Percentiles rank a stretch among this genome's conserved stretches.
Conservation (phyloP, 1,140 invertebrate genomes). For the Parapsyche elsis region DNA sequence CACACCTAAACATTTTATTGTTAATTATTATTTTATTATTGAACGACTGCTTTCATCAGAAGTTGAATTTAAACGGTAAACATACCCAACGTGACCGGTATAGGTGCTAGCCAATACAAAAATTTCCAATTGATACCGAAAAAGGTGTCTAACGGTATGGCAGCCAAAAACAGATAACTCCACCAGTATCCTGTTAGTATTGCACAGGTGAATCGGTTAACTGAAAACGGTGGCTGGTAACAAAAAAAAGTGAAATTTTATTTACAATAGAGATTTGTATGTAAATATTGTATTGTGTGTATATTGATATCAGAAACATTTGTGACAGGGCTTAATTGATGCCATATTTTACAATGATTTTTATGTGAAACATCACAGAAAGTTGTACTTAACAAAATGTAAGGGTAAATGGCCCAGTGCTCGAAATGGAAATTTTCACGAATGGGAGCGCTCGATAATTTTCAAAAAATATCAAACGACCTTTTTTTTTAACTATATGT, state of each 20-base stretch:
- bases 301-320: too few relatives aligned
- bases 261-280: slow-evolving; percentile 2
- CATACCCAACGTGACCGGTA: slow-evolving; percentile 81
- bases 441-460: too few relatives aligned
- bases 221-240: slow-evolving; percentile 83
- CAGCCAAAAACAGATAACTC: slow-evolving; percentile 78
- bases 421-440: too few relatives aligned
- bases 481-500: too few relatives aligned
- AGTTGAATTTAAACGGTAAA: slow-evolving; percentile 15
- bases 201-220: slow-evolving; percentile 80
- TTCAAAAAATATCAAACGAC: too few relatives aligned
- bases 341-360: too few relatives aligned
- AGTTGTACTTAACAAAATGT: too few relatives aligned
- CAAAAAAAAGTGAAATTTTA: slow-evolving; percentile 56
- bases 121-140: slow-evolving; percentile 76
- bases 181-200: slow-evolving; percentile 84
- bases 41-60: too few relatives aligned
- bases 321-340: too few relatives aligned
- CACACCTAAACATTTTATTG: slow-evolving; percentile 73
- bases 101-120: slow-evolving; percentile 77
- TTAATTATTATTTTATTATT: background rate
- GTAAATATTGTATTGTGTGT: background rate
- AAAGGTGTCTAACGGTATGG: slow-evolving; percentile 81
- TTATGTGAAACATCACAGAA: too few relatives aligned
- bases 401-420: too few relatives aligned